Evolutionary conservation across 2,888 invertebrate species (phyloP).

Genomic region (Netelia fuscicornis): DNA sequence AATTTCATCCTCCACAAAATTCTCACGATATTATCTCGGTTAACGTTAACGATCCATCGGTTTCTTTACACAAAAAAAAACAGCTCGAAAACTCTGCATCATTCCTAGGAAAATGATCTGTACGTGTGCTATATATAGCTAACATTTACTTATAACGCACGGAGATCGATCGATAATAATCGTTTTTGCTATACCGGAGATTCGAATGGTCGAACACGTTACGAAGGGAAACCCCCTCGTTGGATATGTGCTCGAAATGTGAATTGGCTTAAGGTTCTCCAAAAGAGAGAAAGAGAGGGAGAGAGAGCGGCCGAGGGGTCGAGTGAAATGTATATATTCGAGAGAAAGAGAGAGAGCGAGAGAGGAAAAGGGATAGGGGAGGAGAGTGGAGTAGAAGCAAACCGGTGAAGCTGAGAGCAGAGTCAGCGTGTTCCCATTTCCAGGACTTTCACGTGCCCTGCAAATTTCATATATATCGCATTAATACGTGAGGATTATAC

Average conservation of each 20-base stretch:
- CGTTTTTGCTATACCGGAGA: conserved; percentile 56
- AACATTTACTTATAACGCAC: neutral
- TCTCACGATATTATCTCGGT: no score
- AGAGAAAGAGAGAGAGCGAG: neutral
- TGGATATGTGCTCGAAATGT: conserved; percentile 74
- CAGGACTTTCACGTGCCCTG: conserved; percentile 73
- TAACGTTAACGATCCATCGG: no score
- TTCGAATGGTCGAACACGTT: conserved; percentile 53
- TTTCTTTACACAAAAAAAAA: no score
- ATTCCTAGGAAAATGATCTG: no score
- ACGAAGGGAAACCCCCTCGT: conserved; percentile 49
- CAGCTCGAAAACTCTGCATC: no score
- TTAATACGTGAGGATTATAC: conserved; percentile 74
- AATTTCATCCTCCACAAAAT: neutral
- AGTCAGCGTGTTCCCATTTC: conserved; percentile 73
- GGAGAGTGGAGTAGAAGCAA: neutral
- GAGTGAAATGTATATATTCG: neutral
- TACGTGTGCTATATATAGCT: neutral
- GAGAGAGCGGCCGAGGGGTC: neutral
- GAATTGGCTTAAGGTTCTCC: conserved; percentile 72
- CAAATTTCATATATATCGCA: conserved; percentile 76
- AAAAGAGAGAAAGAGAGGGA: conserved; percentile 8
- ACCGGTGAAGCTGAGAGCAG: conserved; percentile 40
- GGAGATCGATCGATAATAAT: conserved; percentile 72
- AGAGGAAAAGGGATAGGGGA: neutral